Evolutionary conservation across 2,888 invertebrate genomes (phyloP), one percentile per base, ranked within the genome.

Genomic region (Pristionchus maxplancki): DNA sequence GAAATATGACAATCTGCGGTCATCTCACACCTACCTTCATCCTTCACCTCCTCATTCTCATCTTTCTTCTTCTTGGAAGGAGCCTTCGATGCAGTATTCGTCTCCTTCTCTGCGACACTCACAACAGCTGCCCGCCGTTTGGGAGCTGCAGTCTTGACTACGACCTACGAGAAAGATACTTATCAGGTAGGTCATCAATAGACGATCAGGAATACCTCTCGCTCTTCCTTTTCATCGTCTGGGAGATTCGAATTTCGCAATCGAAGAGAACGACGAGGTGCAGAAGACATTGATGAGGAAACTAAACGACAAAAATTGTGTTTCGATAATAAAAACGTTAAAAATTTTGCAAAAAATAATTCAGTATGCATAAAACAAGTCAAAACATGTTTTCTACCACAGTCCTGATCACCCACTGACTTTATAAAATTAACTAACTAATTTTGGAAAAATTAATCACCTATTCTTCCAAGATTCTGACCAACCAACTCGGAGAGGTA

Each of bases 251-350:
- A 40, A 48, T 48, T 78, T 44, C 78, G 44, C n/a, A 78, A n/a
- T 44, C 78, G 78, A 78, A 78, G 78, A 28, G 78, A 78, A 9
- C 78, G 78, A n/a, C 78, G 78, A 15, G 78, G 78, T 4, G 78
- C 78, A 48, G 78, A 44, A 24, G 78, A 78, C 78, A 78, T 78
- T 78, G n/a, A 9, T 40, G 78, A 78, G n/a, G 5, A 15, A 67
- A 24, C 31, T 67, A 34, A 48, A 44, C 13, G 15, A 48, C n/a
- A 78, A 44, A 48, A 40, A 71, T 9, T 20, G 28, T n/a, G n/a
- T n/a, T n/a, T n/a, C n/a, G 15, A 28, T 20, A 24, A n/a, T 78
- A 5, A 1, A 71, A 71, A 34, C 67, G 15, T 17, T 17, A 50
- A 6, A 44, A 44, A 9, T 44, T n/a, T 58, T n/a, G 20, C 1